Base-by-base conservation (phyloP, 1,140 invertebrate genomes). In the Penaeus indicus region DNA sequence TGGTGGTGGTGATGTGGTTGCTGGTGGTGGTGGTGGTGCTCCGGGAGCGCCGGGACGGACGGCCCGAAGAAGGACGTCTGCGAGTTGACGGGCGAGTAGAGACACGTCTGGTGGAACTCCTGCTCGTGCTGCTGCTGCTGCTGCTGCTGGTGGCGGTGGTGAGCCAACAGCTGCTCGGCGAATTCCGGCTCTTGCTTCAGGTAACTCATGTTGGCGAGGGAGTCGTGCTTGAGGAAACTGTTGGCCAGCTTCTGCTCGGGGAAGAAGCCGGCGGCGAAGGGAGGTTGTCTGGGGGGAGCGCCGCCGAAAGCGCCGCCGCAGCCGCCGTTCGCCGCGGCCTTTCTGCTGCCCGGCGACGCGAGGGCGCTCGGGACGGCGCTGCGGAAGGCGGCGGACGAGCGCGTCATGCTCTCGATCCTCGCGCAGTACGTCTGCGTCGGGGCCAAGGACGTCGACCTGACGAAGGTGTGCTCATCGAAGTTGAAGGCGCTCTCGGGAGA, bases 21-120 rank as follows among this genome's bases (percentile, higher is more conserved):
- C 8, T 84, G 80, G 11, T 83, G 87, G 27, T 89, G 81, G 21
- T 89, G 87, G 3, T 84, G 87, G 25, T 82, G 79, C 18, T 67
- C 27, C 63, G 25, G 64, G 25, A 62, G 79, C 67, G 85, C 62
- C 42, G 62, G 21, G 42, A 32, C 42, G 8, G 79, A 19, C 4
- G 79, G 42, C 16, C 22, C 42, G 67, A 82, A 82, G 69, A 83
- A 83, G 5, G 63, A 81, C 61, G 64, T 61, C 21, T 82, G 63
- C 3, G 38, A 60, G 47, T 67, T 63, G 27, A 91, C 91, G 25
- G 91, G 91, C 42, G 91, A 91, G 67, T 88, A 88, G 27, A 88
- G 81, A 25, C 86, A 88, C 3, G 86, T 77, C 63, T 88, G 86
- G 8, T 82, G 79, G 18, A 47, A 60, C 18, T 67, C 32, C 21